Percentiles rank a stretch among this genome's conserved stretches.
Evolutionary conservation across 2,797 vertebrate genomes (phyloP).

Genomic region (Sebastes miniatus): DNA sequence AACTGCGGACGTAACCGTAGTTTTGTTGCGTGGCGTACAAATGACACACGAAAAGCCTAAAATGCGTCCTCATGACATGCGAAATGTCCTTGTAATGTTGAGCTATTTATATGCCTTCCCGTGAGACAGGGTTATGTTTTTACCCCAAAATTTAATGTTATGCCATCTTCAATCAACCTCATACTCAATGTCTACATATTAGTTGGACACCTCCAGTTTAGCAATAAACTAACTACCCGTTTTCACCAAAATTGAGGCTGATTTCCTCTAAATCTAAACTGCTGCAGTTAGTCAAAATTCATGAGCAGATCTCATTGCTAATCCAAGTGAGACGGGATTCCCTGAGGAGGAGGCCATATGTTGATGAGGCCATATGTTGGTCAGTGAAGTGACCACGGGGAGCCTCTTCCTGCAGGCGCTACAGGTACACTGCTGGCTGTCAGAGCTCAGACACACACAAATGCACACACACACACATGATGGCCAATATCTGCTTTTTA

Average conservation of each 20-base stretch:
- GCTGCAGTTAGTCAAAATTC: neutral
- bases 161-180: neutral
- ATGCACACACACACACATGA: neutral
- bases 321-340: neutral
- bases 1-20: too few relatives aligned
- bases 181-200: neutral
- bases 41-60: too few relatives aligned
- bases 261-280: neutral
- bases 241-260: neutral
- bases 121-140: neutral
- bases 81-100: too few relatives aligned
- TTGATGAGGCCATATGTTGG: conserved; percentile 43
- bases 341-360: conserved; percentile 43
- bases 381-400: conserved; percentile 23
- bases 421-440: conserved; percentile 25
- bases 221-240: neutral
- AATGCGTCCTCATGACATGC: too few relatives aligned
- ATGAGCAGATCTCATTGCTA: conserved; percentile 12
- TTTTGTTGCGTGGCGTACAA: too few relatives aligned
- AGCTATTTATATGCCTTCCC: too few relatives aligned
- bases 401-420: conserved; percentile 21
- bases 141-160: neutral
- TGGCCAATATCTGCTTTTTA: neutral
- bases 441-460: neutral
- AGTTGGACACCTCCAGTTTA: neutral